These are phyloP conservation scores for Mormyrops attenuatus DNA, from an alignment of 2,797 vertebrate species.

Conservation along the genomic window DNA sequence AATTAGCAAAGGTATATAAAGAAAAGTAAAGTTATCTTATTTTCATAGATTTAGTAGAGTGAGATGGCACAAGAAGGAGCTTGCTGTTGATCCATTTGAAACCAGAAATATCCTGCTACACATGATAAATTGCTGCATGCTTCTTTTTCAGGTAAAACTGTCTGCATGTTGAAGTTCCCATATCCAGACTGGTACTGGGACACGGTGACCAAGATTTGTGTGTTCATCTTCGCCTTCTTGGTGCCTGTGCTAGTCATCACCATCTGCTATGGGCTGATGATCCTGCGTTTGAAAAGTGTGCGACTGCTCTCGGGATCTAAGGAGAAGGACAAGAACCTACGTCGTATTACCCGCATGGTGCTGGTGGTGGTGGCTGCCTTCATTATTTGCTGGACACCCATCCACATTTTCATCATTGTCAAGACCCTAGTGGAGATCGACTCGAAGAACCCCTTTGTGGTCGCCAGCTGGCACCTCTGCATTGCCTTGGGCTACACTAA, in stretches of 20 bases:
- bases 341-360: slow-evolving; percentile 94
- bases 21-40: neutral
- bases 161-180: slow-evolving; percentile 80
- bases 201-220: slow-evolving; percentile 85
- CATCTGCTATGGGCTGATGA: slow-evolving; percentile 94
- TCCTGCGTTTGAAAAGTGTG: slow-evolving; percentile 85
- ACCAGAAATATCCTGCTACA: neutral
- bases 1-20: too few relatives aligned
- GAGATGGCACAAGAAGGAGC: neutral
- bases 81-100: neutral
- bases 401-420: slow-evolving; percentile 94
- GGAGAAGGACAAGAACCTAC: slow-evolving; percentile 87
- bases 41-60: neutral
- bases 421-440: slow-evolving; percentile 81
- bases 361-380: slow-evolving; percentile 92
- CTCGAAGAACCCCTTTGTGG: slow-evolving; percentile 73
- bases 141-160: slow-evolving; percentile 62
- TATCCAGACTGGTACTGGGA: slow-evolving; percentile 84
- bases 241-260: slow-evolving; percentile 90
- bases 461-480: slow-evolving; percentile 88
- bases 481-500: slow-evolving; percentile 94
- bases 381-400: slow-evolving; percentile 95
- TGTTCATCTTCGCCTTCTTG: slow-evolving; percentile 93
- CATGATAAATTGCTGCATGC: slow-evolving; percentile 29
- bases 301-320: slow-evolving; percentile 91